Evolutionary conservation across 2,113 vertebrate species (phyloP), one percentile per base, ranked within the genome.

Genomic region (Zapornia atra): DNA sequence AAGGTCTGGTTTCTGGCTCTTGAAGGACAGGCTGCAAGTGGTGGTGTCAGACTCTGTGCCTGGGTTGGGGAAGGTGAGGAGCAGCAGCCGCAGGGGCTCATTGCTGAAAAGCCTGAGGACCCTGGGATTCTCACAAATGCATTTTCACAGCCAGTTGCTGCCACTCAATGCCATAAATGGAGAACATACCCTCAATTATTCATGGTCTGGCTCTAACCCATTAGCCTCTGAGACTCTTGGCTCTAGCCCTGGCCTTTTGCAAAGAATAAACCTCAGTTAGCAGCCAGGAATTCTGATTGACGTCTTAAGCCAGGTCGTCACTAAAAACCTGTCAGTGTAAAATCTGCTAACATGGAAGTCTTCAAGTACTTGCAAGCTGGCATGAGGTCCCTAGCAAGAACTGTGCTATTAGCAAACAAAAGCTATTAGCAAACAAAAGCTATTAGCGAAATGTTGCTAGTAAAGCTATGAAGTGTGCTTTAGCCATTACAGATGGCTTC

Each of bases 111-210:
- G 72, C 70, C 15, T 6, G 12, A 88, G 85, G 48, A 71, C 48
- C n/a, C n/a, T 46, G 72, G 36, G 25, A 24, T 63, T 94, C 77
- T 69, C 57, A 90, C 86, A 79, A 63, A 82, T 63, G 73, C 16
- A 3, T 61, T 79, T 82, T 66, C 53, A 63, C 68, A 93, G 85
- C 53, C 68, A 71, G 77, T 48, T 70, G 63, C 86, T 91, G 69
- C 77, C 57, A 71, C 40, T 65, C n/a, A 24, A 3, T 86, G 71
- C 80, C 93, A 73, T 90, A 93, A 88, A 83, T 83, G 91, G 93
- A 94, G 78, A 97, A 29, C n/a, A 70, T 87, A 31, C 6, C 22
- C 72, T 97, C 80, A 91, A 70, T 95, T 92, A 89, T 92, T 87
- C 86, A 91, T 82, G 90, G 42, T 53, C 66, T 87, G 93, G 72